Base-by-base conservation (phyloP, 2,888 invertebrate genomes). In the Limnephilus rhombicus region DNA sequence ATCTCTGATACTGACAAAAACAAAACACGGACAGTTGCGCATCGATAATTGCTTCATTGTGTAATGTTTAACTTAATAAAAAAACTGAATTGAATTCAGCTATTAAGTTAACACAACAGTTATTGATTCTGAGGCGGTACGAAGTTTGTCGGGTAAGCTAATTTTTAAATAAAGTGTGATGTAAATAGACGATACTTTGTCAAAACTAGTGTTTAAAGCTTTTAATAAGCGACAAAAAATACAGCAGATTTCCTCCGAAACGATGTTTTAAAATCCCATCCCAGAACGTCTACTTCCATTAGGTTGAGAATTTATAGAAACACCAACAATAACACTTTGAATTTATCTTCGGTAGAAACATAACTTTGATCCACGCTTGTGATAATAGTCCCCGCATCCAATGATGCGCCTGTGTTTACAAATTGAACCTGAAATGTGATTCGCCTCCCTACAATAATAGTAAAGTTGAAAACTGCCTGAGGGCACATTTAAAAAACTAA, bases 401-500 rank as follows among this genome's bases (percentile, higher is more conserved):
- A 68, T 85, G 24, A 85, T 34, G 85, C 85, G 85, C 24, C 85
- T 53, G 53, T 68, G 68, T 91, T 87, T 91, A 91, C 87, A 86
- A 91, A 91, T 91, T 91, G 91, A 87, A 80, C 91, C 81, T 68
- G 80, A 86, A 85, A 86, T 91, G 86, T 81, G 29, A 86, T 91
- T 45, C 49, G 37, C 86, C 68, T 91, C 91, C 41, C 80, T 81
- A n/a, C 86, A 45, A 45, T 45, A n/a, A 29, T 45, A 45, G 83
- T 45, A 68, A 68, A 24, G 24, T 45, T 45, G 29, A 49, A 37
- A 34, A 41, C 41, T 45, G 86, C 86, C 86, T 29, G n/a, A n/a
- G 45, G 49, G 24, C 86, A 29, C 45, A 86, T 45, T 49, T 45
- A 45, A 37, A 83, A 83, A 83, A 83, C 34, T 7, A 37, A 3